Conservation (phyloP, 2,113 vertebrate species). For the Anser brachyrhynchus region DNA sequence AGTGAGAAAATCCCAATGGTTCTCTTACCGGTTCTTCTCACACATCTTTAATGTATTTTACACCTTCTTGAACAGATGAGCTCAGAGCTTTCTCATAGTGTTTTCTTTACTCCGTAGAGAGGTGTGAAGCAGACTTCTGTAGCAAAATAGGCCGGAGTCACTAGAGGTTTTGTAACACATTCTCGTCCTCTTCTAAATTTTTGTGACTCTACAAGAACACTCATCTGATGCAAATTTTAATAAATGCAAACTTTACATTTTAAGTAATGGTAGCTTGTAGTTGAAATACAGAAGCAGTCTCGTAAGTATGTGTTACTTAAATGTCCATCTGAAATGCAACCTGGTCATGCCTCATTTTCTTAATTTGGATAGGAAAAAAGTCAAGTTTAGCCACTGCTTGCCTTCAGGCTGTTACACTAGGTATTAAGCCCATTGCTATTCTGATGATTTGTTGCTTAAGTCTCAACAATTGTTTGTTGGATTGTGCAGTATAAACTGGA, state of each 20-base stretch:
- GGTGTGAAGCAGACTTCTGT: slow-evolving; percentile 16
- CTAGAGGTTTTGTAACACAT: background rate
- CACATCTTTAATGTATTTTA: slow-evolving; percentile 26
- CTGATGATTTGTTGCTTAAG: background rate
- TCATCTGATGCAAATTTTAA: background rate
- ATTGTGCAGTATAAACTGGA: background rate
- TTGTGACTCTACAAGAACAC: background rate
- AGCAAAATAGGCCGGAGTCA: slow-evolving; percentile 30
- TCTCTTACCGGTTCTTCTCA: slow-evolving; percentile 24
- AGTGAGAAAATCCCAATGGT: slow-evolving; percentile 46
- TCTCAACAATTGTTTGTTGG: background rate
- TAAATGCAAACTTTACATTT: background rate
- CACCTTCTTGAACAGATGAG: slow-evolving; percentile 22
- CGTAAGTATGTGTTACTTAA: background rate
- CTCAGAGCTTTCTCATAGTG: background rate
- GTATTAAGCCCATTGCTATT: background rate
- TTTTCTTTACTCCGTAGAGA: slow-evolving; percentile 21
- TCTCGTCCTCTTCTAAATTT: background rate
- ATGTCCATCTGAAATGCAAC: background rate
- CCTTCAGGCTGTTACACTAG: background rate
- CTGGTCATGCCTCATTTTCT: background rate
- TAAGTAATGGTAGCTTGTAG: background rate
- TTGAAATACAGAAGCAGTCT: background rate
- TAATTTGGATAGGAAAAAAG: background rate
- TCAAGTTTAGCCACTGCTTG: background rate